phyloP scores from a whole-genome alignment of 2,113 vertebrate genomes.

The rabbit (Oryctolagus cuniculus) region mOryCun1.1 NC_091436.1:114041001-114041500 shows the following conservation, averaged over 20 bases:
- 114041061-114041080: background rate
- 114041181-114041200: background rate
- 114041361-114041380: background rate
- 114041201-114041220: background rate
- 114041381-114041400: background rate
- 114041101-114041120: background rate
- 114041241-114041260: background rate
- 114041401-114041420: background rate
- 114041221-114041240: background rate
- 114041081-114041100: background rate
- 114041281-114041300: background rate
- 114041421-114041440: background rate
- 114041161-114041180: background rate
- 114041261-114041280: background rate
- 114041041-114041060: background rate
- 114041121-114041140: background rate
- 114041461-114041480: conserved; percentile 17
- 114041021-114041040: background rate
- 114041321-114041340: background rate
- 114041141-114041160: background rate
- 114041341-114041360: background rate
- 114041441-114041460: conserved; percentile 17
- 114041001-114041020: background rate
- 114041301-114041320: background rate
- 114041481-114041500: background rate